A percentile compares a stretch with the other conserved stretches of the same genome.
Conservation (phyloP, 2,797 vertebrate genomes). For the Coregonus ussuriensis region DNA sequence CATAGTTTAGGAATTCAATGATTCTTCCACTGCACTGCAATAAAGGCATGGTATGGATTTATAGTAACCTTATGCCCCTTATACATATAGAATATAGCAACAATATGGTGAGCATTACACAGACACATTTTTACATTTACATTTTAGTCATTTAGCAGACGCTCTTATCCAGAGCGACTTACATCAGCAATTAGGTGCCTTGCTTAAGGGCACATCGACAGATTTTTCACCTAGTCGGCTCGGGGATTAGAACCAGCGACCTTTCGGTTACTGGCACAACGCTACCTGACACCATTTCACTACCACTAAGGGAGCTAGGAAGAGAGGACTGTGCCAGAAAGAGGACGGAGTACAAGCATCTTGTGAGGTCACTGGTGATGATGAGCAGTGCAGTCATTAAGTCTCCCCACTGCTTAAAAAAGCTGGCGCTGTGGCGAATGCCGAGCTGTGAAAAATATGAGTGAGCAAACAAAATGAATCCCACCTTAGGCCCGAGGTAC, state of each 20-base stretch:
- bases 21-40: too few relatives aligned
- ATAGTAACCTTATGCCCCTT: not conserved
- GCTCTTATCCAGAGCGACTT: too few relatives aligned
- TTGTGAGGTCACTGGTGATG: constrained; percentile 25
- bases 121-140: not conserved
- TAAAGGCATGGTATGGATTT: not conserved
- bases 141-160: too few relatives aligned
- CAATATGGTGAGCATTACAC: not conserved
- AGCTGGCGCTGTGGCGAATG: constrained; percentile 36
- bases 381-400: constrained; percentile 5
- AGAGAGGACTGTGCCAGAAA: not conserved
- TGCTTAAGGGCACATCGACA: too few relatives aligned
- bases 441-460: constrained; percentile 42
- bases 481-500: constrained; percentile 47
- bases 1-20: too few relatives aligned
- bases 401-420: constrained; percentile 27
- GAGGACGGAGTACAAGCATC: constrained; percentile 1
- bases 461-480: constrained; percentile 49
- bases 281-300: not conserved
- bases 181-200: too few relatives aligned
- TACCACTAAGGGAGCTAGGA: not conserved
- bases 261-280: too few relatives aligned
- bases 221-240: too few relatives aligned
- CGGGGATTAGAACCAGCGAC: too few relatives aligned
- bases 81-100: not conserved